phyloP scores from a whole-genome alignment of 2,113 vertebrate species.

The Spermophilus dauricus region DNA sequence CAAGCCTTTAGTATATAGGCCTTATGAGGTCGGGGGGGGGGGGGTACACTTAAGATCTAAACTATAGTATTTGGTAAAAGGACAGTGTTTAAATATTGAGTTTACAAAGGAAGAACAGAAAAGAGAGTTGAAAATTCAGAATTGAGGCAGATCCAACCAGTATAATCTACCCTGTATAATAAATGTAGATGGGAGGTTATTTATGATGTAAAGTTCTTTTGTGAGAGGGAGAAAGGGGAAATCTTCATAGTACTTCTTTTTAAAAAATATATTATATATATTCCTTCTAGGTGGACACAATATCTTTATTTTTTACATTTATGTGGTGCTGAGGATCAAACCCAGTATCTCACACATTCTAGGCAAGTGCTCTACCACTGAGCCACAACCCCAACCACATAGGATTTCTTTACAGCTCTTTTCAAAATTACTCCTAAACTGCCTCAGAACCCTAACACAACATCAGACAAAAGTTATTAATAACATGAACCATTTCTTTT shows the following conservation, averaged over 20 bases:
- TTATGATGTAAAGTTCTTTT: neutral
- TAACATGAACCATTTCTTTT: neutral
- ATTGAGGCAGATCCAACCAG: neutral
- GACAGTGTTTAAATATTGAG: neutral
- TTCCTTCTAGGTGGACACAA: too few relatives aligned
- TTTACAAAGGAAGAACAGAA: neutral
- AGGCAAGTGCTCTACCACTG: too few relatives aligned
- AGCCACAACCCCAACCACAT: too few relatives aligned
- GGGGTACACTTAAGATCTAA: neutral
- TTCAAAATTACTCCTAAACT: neutral
- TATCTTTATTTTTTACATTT: too few relatives aligned
- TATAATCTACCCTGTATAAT: neutral
- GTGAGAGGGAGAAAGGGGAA: neutral
- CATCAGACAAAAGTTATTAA: neutral
- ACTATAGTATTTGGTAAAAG: neutral
- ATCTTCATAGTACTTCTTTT: neutral
- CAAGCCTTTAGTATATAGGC: neutral
- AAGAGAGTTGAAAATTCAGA: neutral
- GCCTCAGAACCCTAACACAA: neutral
- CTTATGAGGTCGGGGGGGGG: too few relatives aligned
- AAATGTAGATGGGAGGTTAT: neutral
- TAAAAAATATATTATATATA: too few relatives aligned
- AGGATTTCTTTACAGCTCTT: neutral
- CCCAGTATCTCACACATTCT: too few relatives aligned
- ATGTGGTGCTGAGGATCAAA: too few relatives aligned